A percentile compares a stretch with the other conserved stretches of the same genome.
Conservation (phyloP, 2,113 vertebrate genomes). For the Himantopus leucocephalus region DNA sequence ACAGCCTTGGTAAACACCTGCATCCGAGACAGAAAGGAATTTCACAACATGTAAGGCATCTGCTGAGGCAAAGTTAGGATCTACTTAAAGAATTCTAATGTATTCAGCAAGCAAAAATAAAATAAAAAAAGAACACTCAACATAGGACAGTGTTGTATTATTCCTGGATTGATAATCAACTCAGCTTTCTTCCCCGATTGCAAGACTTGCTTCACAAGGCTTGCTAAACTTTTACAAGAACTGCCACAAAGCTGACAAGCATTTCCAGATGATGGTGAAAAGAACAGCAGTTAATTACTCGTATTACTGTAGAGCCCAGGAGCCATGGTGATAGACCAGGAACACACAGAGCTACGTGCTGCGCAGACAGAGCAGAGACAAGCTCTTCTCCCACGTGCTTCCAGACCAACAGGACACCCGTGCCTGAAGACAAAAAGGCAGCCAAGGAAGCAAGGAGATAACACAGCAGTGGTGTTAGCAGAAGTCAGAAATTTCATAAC, state of each 20-base stretch:
- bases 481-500: not conserved
- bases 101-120: not conserved
- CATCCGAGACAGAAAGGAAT: not conserved
- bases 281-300: not conserved
- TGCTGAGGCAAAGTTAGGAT: not conserved
- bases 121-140: not conserved
- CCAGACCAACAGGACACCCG: not conserved
- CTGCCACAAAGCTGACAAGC: not conserved
- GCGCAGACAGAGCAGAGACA: not conserved
- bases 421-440: not conserved
- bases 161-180: not conserved
- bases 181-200: fast-evolving
- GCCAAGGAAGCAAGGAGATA: not conserved
- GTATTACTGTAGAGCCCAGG: not conserved
- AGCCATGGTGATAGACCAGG: not conserved
- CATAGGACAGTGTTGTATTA: not conserved
- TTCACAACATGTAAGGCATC: not conserved
- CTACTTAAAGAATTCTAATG: not conserved
- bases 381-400: fast-evolving
- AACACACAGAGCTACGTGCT: fast-evolving
- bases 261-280: not conserved
- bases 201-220: not conserved
- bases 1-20: not conserved
- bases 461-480: not conserved
- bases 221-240: not conserved